Evolutionary conservation across 2,113 vertebrate species (phyloP).

Genomic region (Malurus melanocephalus): DNA sequence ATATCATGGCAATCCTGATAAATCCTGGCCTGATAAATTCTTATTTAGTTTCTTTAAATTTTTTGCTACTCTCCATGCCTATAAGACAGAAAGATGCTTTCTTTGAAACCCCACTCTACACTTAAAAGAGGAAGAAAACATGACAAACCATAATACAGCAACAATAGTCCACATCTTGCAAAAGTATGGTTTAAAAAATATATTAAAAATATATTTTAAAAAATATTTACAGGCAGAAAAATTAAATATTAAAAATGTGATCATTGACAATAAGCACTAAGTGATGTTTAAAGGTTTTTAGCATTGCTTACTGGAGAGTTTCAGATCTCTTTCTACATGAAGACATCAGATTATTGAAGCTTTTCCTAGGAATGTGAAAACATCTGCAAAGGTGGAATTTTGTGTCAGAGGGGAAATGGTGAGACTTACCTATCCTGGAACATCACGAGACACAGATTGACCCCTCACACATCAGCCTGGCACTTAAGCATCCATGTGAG

Average conservation of each 20-base stretch:
- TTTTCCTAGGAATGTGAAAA: neutral
- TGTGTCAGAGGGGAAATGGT: neutral
- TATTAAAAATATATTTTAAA: neutral
- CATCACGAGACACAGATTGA: rapidly evolving
- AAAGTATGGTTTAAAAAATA: neutral
- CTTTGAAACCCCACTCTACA: neutral
- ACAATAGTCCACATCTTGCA: neutral
- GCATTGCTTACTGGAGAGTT: neutral
- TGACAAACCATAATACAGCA: neutral
- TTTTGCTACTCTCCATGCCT: neutral
- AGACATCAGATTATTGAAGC: neutral
- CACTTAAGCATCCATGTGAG: neutral
- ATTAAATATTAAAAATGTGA: neutral
- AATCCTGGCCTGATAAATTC: neutral
- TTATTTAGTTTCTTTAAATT: neutral
- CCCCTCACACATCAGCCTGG: neutral
- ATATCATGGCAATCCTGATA: neutral
- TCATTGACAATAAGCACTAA: neutral
- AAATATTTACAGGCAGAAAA: neutral
- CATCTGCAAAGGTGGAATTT: neutral
- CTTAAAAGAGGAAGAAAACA: neutral
- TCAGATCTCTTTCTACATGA: neutral
- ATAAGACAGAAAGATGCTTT: neutral
- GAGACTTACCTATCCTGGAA: neutral
- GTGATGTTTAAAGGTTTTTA: neutral